Percentiles rank a stretch among this genome's conserved stretches.
Conservation (phyloP, 2,888 invertebrate genomes). For the Trissoscelio sp. region DNA sequence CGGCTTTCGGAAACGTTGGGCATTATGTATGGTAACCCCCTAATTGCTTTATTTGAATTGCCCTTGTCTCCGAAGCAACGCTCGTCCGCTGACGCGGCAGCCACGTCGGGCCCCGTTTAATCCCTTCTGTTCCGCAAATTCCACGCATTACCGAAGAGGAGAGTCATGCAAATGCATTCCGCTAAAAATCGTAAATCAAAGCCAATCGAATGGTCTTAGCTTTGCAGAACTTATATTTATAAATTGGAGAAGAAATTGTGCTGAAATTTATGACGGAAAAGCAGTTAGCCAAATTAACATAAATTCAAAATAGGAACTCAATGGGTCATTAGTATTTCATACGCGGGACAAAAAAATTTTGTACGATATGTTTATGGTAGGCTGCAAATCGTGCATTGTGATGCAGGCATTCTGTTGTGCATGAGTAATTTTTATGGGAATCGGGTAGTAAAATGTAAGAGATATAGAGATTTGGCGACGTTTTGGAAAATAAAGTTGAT, state of each 20-base stretch:
- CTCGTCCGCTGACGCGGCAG: conserved; percentile 38
- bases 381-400: conserved; percentile 62
- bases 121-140: conserved; percentile 14
- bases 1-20: conserved; percentile 77
- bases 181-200: conserved; percentile 24
- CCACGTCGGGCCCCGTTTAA: conserved; percentile 50
- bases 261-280: conserved; percentile 54
- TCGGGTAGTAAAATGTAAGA: conserved; percentile 38
- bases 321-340: conserved; percentile 55
- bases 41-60: conserved; percentile 80
- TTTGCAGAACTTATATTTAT: too few relatives aligned
- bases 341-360: conserved; percentile 39
- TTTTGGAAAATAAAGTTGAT: conserved; percentile 1
- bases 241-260: too few relatives aligned
- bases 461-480: conserved; percentile 17
- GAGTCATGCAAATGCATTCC: conserved; percentile 17
- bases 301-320: conserved; percentile 32
- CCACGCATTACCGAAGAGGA: conserved; percentile 10
- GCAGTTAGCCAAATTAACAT: conserved; percentile 46
- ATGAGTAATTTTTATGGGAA: conserved; percentile 58
- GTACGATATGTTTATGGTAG: conserved; percentile 57
- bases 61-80: conserved; percentile 49
- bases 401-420: conserved; percentile 56
- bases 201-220: conserved; percentile 5
- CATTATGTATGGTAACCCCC: conserved; percentile 78